Evolutionary conservation across 2,113 vertebrate species (phyloP), one percentile per base, ranked within the genome.

Genomic region (Hemiscyllium ocellatum): DNA sequence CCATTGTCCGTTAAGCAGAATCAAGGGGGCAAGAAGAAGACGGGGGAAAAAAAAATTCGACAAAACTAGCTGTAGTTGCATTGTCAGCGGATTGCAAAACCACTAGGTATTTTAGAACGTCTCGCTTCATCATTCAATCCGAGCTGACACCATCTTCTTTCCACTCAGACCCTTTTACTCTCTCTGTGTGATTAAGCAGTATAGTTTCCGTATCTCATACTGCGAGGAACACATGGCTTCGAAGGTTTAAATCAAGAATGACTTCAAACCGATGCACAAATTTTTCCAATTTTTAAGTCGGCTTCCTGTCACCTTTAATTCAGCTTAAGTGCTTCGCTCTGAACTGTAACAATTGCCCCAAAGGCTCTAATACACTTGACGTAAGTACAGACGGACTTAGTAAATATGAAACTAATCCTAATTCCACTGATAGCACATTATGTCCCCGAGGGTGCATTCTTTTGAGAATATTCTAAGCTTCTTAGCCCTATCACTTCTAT

Each of bases 351-450:
- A 95, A 95, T 95, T 95, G 69, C 94, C 94, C 94, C 69, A 95
- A 95, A 95, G 94, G 94, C 94, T 95, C 69, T 95, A 76, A 95
- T 95, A 95, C 94, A 95, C 94, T 95, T 95, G 94, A 95, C 69
- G 94, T 95, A 95, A 95, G 94, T 95, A 95, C 94, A 69, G 94
- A 95, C 68, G 26, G 94, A 95, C 94, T 95, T 76, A 95, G 94
- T 95, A 95, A 72, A 95, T 95, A 95, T 95, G 94, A 95, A 95
- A 95, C 94, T 95, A 95, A 95, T 95, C 94, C 94, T 95, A 95
- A 95, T 72, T 72, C 94, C 94, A 95, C 94, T 95, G 94, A 95
- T 95, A 95, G 94, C 94, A 95, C 94, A 95, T 95, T 95, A 95
- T 95, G 94, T 95, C 94, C 94, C 94, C 37, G 68, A 95, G 94